Percentiles rank a stretch among this genome's conserved stretches.
phyloP scores from a whole-genome alignment of 1,140 invertebrate genomes.

The Drosophila fuyamai region DNA sequence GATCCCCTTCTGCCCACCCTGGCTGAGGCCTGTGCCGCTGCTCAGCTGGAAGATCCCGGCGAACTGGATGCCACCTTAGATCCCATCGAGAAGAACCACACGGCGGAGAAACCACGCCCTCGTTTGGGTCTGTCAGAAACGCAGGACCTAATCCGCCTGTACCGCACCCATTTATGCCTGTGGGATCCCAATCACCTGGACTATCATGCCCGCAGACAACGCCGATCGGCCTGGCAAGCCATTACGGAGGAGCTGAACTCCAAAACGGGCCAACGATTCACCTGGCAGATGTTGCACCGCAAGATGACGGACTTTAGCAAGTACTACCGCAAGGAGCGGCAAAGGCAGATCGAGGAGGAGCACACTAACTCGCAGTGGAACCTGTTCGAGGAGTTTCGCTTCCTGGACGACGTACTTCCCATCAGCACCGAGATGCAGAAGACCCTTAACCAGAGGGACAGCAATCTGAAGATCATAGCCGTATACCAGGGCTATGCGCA shows the following conservation, averaged over 20 bases:
- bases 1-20: conserved; percentile 6
- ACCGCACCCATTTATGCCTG: conserved; percentile 55
- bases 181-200: conserved; percentile 78
- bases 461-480: conserved; percentile 72
- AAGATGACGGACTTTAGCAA: conserved; percentile 73
- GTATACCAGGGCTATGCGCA: conserved; percentile 68
- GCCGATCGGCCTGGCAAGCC: conserved; percentile 64
- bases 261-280: conserved; percentile 6
- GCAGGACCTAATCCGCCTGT: conserved; percentile 51
- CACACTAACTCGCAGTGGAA: conserved; percentile 34
- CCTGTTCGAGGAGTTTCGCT: conserved; percentile 67
- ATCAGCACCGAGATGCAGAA: conserved; percentile 64
- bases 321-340: conserved; percentile 64
- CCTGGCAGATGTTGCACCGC: conserved; percentile 68
- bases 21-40: conserved; percentile 6
- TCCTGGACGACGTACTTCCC: conserved; percentile 70
- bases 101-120: conserved; percentile 1
- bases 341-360: conserved; percentile 7
- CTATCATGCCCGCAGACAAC: conserved; percentile 47
- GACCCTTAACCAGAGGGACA: conserved; percentile 56
- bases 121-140: conserved; percentile 52
- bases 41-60: conserved; percentile 5
- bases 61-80: background rate
- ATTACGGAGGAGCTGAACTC: conserved; percentile 54
- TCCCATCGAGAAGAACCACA: background rate